Evolutionary conservation across 2,113 vertebrate genomes (phyloP).

Genomic region (Cranoglanis bouderius): DNA sequence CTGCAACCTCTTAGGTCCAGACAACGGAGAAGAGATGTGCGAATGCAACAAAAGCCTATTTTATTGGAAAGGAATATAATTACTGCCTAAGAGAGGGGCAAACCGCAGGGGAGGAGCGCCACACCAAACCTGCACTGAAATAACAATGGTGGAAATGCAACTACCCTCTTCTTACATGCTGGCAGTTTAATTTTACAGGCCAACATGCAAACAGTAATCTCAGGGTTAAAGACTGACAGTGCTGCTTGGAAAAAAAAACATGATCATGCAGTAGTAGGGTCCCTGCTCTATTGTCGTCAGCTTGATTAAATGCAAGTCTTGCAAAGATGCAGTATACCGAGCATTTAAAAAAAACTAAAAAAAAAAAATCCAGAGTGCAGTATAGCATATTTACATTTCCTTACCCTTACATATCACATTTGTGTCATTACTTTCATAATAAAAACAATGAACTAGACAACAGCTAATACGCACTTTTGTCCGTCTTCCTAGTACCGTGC

Average conservation of each 20-base stretch:
- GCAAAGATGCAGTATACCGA: conserved; percentile 21
- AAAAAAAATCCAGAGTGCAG: neutral
- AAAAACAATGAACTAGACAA: conserved; percentile 12
- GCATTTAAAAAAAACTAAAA: neutral
- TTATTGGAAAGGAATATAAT: conserved; percentile 57
- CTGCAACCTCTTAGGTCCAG: conserved; percentile 37
- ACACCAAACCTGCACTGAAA: conserved; percentile 27
- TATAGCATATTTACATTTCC: neutral
- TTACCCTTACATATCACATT: neutral
- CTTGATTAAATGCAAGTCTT: conserved; percentile 30
- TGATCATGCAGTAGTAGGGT: neutral
- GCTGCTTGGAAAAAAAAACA: conserved; percentile 19
- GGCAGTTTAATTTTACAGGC: conserved; percentile 15
- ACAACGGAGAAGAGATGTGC: conserved; percentile 42
- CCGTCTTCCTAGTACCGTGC: conserved; percentile 10
- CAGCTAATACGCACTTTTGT: conserved; percentile 33
- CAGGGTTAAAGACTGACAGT: neutral
- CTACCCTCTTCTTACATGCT: neutral
- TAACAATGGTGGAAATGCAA: conserved; percentile 34
- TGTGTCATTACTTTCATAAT: conserved; percentile 3
- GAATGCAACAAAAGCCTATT: conserved; percentile 58
- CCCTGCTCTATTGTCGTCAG: conserved; percentile 1
- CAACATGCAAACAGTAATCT: neutral
- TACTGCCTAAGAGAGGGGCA: conserved; percentile 33
- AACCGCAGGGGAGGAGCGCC: conserved; percentile 14